Evolutionary conservation across 2,113 vertebrate genomes (phyloP).

Genomic region (Sinocyclocheilus maitianheensis): DNA sequence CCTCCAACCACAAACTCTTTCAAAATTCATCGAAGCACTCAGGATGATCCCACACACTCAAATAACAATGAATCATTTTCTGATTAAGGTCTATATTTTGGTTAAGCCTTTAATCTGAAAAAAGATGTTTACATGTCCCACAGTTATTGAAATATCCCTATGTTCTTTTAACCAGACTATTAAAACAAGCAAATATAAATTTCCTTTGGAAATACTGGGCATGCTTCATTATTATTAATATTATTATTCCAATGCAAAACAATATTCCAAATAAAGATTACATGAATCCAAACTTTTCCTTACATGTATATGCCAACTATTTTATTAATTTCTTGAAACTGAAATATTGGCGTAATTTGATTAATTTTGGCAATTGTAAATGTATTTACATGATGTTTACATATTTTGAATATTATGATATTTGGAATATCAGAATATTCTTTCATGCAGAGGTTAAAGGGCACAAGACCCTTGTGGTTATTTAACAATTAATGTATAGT

Average conservation of each 20-base stretch:
- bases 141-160: not conserved
- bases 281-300: not conserved
- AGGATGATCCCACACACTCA: not conserved
- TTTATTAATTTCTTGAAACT: not conserved
- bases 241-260: not conserved
- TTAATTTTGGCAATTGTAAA: not conserved
- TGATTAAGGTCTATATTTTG: not conserved
- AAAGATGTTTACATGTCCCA: not conserved
- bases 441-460: not conserved
- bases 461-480: not conserved
- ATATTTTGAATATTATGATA: not conserved
- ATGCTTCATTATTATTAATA: not conserved
- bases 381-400: not conserved
- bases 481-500: not conserved
- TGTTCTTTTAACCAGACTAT: not conserved
- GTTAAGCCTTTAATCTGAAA: not conserved
- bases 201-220: not conserved
- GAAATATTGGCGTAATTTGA: not conserved
- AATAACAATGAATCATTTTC: not conserved
- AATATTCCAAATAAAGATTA: not conserved
- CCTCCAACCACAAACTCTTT: constrained; percentile 1
- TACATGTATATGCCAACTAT: not conserved
- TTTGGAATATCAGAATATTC: not conserved
- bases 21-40: not conserved
- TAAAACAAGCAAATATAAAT: not conserved